A percentile compares a stretch with the other conserved stretches of the same genome.
phyloP scores from a whole-genome alignment of 2,113 vertebrate genomes.

The Coryphaenoides rupestris region DNA sequence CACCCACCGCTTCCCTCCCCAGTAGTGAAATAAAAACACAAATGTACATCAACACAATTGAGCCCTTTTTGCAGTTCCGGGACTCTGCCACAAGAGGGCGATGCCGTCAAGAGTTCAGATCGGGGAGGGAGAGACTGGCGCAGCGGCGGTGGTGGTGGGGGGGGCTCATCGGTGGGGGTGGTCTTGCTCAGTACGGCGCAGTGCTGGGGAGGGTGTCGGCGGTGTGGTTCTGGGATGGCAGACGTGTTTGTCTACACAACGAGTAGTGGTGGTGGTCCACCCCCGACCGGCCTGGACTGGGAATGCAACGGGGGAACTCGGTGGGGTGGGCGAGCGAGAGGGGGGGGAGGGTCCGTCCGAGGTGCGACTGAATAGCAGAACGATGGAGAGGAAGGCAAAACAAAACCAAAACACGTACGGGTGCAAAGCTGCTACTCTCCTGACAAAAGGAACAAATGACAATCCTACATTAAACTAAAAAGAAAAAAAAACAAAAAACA shows the following conservation, averaged over 20 bases:
- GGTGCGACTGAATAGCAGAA: slow-evolving; percentile 6
- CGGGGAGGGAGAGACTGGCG: background rate
- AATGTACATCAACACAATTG: slow-evolving; percentile 63
- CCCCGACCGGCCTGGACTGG: slow-evolving; percentile 66
- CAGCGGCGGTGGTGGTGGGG: background rate
- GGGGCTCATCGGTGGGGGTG: slow-evolving; percentile 10
- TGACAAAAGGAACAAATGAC: background rate
- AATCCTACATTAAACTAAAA: slow-evolving; percentile 63
- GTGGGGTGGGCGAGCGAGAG: slow-evolving; percentile 32
- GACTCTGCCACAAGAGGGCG: slow-evolving; percentile 14
- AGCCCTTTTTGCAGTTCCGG: slow-evolving; percentile 54
- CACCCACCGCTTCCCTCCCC: slow-evolving; percentile 22
- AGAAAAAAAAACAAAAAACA: slow-evolving; percentile 57
- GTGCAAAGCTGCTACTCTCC: slow-evolving; percentile 59
- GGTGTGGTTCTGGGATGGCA: slow-evolving; percentile 61
- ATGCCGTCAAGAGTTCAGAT: background rate
- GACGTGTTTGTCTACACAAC: slow-evolving; percentile 67
- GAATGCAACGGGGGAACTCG: slow-evolving; percentile 55
- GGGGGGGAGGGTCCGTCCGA: slow-evolving; percentile 4
- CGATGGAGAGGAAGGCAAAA: slow-evolving; percentile 33
- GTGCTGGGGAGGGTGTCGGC: slow-evolving; percentile 48
- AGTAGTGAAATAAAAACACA: slow-evolving; percentile 57
- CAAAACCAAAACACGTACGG: slow-evolving; percentile 40
- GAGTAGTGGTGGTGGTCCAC: too few species aligned
- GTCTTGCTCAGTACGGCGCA: slow-evolving; percentile 46